Conservation (phyloP, 2,797 vertebrate species). For the Acrossocheilus wenchowensis region DNA sequence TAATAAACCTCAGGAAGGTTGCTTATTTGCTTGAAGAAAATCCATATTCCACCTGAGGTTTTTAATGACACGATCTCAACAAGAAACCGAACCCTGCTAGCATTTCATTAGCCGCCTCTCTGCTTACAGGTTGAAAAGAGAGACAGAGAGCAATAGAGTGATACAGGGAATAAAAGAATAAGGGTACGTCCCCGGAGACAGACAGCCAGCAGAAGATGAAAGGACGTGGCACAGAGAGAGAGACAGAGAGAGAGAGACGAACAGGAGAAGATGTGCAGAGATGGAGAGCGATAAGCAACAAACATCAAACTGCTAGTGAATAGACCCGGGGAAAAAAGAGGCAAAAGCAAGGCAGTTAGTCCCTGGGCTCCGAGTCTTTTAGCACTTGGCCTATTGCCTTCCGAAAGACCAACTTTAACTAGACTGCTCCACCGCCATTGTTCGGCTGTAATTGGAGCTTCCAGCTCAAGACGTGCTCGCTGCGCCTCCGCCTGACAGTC, state of each 20-base stretch:
- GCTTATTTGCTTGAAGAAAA: slow-evolving; percentile 60
- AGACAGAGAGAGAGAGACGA: slow-evolving; percentile 15
- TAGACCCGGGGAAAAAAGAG: slow-evolving; percentile 39
- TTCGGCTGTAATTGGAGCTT: slow-evolving; percentile 76
- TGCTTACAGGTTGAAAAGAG: slow-evolving; percentile 58
- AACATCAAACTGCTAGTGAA: slow-evolving; percentile 46
- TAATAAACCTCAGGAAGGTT: slow-evolving; percentile 51
- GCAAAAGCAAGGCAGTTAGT: slow-evolving; percentile 41
- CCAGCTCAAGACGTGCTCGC: slow-evolving; percentile 67
- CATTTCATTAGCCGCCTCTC: slow-evolving; percentile 64
- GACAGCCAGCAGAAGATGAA: slow-evolving; percentile 53
- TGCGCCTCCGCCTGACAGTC: slow-evolving; percentile 68
- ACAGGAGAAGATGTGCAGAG: slow-evolving; percentile 26
- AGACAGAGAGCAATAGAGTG: slow-evolving; percentile 54
- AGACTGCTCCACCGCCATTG: slow-evolving; percentile 55
- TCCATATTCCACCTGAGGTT: slow-evolving; percentile 63
- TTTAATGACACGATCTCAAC: slow-evolving; percentile 70
- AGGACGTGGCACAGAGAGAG: slow-evolving; percentile 41
- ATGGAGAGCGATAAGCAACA: slow-evolving; percentile 41
- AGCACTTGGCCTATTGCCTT: slow-evolving; percentile 44
- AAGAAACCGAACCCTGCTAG: slow-evolving; percentile 58
- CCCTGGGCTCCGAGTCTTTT: slow-evolving; percentile 43
- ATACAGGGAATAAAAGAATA: slow-evolving; percentile 49
- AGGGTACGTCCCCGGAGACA: slow-evolving; percentile 48
- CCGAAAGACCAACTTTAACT: slow-evolving; percentile 37